A percentile compares a stretch with the other conserved stretches of the same genome.
Conservation (phyloP, 2,797 vertebrate species). For the Alectoris magna region DNA sequence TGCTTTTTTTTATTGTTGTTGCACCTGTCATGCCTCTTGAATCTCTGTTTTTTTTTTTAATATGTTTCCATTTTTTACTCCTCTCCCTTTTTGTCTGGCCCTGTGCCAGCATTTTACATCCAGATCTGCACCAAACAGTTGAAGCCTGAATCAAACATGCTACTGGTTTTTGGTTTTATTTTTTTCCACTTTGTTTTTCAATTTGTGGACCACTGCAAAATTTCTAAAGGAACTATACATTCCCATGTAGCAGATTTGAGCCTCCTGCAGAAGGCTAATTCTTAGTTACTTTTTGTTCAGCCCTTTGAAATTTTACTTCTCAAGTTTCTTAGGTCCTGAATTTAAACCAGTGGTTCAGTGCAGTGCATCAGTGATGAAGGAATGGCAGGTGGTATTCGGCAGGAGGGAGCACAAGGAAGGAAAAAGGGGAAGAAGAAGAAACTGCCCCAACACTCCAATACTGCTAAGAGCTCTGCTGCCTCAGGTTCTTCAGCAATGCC, state of each 20-base stretch:
- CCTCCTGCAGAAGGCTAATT: background rate
- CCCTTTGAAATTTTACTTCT: background rate
- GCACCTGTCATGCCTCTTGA: background rate
- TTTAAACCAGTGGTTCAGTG: background rate
- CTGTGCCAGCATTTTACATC: background rate
- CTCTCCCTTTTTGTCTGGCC: background rate
- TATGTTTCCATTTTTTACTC: background rate
- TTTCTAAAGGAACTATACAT: background rate
- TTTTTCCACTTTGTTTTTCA: background rate
- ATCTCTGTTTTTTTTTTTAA: background rate
- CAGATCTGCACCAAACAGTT: background rate
- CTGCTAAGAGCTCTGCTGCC: background rate
- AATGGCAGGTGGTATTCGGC: background rate
- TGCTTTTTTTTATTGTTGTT: background rate
- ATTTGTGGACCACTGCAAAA: background rate
- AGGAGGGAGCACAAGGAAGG: background rate
- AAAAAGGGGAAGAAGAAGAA: background rate
- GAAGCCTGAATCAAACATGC: accelerated
- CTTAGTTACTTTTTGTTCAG: background rate
- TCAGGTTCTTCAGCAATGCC: background rate
- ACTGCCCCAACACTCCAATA: background rate
- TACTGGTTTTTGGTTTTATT: background rate
- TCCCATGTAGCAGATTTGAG: background rate
- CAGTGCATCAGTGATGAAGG: background rate
- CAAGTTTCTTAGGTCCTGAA: background rate